Evolutionary conservation across 1,140 invertebrate species (phyloP).

Genomic region (Macrotrachela quadricornifera): DNA sequence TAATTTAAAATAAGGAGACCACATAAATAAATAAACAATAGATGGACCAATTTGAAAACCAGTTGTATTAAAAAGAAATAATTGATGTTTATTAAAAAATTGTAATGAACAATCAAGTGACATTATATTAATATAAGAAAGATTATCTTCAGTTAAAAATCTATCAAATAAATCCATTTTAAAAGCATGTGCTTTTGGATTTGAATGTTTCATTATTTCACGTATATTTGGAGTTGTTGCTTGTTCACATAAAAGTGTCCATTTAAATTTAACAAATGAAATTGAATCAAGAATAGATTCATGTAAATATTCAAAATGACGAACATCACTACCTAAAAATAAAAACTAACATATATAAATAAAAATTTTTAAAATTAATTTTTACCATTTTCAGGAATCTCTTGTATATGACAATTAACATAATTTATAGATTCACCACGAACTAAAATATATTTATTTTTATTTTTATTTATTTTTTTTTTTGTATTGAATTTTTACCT

Average conservation of each 20-base stretch:
- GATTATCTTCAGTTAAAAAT: neutral
- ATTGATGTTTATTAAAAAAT: neutral
- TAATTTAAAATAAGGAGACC: conserved; percentile 35
- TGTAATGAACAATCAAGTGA: conserved; percentile 1
- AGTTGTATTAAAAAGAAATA: conserved; percentile 7
- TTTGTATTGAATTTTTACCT: too few species aligned
- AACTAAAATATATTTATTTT: neutral
- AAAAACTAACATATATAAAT: too few species aligned
- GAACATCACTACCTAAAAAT: conserved; percentile 36
- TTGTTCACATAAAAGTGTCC: conserved; percentile 1
- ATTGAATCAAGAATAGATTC: neutral
- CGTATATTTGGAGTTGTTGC: neutral
- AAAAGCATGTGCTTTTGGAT: neutral
- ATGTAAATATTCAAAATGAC: conserved; percentile 41
- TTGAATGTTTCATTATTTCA: neutral
- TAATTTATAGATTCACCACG: conserved; percentile 7
- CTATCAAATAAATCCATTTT: conserved; percentile 4
- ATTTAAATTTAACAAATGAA: neutral
- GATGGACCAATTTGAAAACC: conserved; percentile 49
- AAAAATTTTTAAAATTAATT: too few species aligned
- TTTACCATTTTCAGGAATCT: conserved; percentile 73
- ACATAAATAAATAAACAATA: conserved; percentile 46
- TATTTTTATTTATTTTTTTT: too few species aligned
- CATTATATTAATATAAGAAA: conserved; percentile 5
- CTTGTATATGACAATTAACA: conserved; percentile 34